Conservation (phyloP, 2,888 invertebrate genomes). For the Leptothorax acervorum region DNA sequence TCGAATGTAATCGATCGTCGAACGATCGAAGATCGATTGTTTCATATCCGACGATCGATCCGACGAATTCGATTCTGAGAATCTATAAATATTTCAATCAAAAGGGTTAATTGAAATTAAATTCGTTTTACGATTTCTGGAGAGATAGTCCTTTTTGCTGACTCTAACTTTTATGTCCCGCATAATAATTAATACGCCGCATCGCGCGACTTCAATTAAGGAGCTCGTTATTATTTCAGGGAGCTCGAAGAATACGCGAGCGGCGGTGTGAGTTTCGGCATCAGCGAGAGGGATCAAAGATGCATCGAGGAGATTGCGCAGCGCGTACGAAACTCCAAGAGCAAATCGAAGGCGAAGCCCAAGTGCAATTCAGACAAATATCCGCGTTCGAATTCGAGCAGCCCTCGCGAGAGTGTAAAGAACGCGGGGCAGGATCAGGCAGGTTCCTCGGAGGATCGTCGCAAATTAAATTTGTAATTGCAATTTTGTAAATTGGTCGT, state of each 20-base stretch:
- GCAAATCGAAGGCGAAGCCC: constrained; percentile 67
- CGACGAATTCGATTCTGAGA: background rate
- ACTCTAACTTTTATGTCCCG: background rate
- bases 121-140: background rate
- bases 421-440: constrained; percentile 34
- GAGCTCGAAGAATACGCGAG: constrained; percentile 42
- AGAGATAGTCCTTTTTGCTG: background rate
- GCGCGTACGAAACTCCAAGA: constrained; percentile 62
- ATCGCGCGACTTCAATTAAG: background rate
- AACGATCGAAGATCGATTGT: too few relatives aligned
- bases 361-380: constrained; percentile 54
- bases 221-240: constrained; percentile 37
- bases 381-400: background rate
- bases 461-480: constrained; percentile 41
- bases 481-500: background rate
- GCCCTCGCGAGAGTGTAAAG: constrained; percentile 45
- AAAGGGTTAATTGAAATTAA: background rate
- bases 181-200: background rate
- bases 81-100: background rate
- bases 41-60: background rate
- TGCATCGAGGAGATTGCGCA: constrained; percentile 70
- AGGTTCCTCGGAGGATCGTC: constrained; percentile 31
- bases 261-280: constrained; percentile 12
- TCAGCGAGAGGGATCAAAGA: constrained; percentile 73
- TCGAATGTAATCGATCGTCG: too few relatives aligned